Percentiles rank a stretch among this genome's conserved stretches.
Evolutionary conservation across 2,113 vertebrate genomes (phyloP).

Genomic region (Panthera uncia): DNA sequence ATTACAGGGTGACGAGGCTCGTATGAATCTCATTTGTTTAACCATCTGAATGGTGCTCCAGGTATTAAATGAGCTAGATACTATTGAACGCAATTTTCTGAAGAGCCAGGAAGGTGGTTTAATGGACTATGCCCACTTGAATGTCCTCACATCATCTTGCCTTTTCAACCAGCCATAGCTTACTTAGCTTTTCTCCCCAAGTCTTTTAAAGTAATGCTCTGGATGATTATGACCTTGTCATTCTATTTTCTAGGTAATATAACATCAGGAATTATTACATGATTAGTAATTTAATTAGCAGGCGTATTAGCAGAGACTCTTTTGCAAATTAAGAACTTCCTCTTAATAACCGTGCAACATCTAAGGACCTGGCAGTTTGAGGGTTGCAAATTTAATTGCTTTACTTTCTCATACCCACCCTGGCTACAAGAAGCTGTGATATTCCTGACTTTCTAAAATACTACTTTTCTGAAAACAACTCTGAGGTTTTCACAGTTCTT

Average conservation of each 20-base stretch:
- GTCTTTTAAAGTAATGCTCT: not conserved
- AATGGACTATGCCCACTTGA: conserved; percentile 54
- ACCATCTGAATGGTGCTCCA: conserved; percentile 29
- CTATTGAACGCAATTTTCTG: conserved; percentile 11
- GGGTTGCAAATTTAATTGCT: conserved; percentile 35
- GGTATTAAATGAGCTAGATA: conserved; percentile 63
- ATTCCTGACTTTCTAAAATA: not conserved
- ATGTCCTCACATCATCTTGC: not conserved
- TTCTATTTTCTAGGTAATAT: conserved; percentile 39
- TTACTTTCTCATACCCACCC: not conserved
- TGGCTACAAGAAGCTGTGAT: not conserved
- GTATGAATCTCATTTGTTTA: conserved; percentile 69
- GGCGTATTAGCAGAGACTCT: conserved; percentile 45
- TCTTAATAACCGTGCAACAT: conserved; percentile 33
- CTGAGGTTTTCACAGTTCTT: not conserved
- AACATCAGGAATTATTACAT: conserved; percentile 20
- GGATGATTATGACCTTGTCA: conserved; percentile 33
- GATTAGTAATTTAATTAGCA: conserved; percentile 53
- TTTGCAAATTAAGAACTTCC: conserved; percentile 26
- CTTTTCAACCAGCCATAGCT: conserved; percentile 26
- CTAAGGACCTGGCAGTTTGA: not conserved
- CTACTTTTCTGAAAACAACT: conserved; percentile 29
- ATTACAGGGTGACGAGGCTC: conserved; percentile 56
- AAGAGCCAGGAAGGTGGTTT: not conserved
- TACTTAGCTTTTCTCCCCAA: not conserved